These are phyloP conservation scores for Acrobeloides nanus DNA, from an alignment of 2,888 invertebrate genomes.

Conservation along the genomic window DNA sequence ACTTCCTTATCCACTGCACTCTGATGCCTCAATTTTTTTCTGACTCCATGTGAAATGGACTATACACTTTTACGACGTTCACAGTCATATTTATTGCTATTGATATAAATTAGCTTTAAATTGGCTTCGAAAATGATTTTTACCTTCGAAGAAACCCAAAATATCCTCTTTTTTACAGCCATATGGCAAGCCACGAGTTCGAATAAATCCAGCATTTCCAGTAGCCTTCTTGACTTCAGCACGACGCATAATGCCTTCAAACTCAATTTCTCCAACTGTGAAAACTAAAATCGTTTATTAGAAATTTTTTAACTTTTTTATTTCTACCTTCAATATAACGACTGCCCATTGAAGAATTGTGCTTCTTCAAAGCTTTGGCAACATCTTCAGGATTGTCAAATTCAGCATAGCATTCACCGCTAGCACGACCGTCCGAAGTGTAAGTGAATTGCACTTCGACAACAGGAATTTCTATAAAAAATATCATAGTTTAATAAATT, in stretches of 20 bases:
- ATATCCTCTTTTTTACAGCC: constrained; percentile 24
- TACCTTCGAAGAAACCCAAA: constrained; percentile 23
- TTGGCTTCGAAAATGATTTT: constrained; percentile 14
- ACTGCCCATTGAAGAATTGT: constrained; percentile 33
- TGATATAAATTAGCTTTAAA: too few species aligned
- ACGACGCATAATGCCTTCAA: constrained; percentile 15
- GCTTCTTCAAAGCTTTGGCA: constrained; percentile 25
- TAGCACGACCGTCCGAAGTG: constrained; percentile 32
- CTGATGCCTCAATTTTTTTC: too few species aligned
- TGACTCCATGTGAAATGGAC: too few species aligned
- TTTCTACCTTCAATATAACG: constrained; percentile 44
- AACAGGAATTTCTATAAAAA: constrained; percentile 11
- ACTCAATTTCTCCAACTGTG: constrained; percentile 19
- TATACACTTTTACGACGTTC: too few species aligned
- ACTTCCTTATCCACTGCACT: too few species aligned
- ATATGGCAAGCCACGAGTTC: constrained; percentile 24
- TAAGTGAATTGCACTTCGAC: constrained; percentile 18
- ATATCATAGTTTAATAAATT: not conserved
- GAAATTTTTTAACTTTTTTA: not conserved
- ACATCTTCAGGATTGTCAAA: constrained; percentile 26
- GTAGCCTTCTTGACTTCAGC: constrained; percentile 3
- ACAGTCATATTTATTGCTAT: too few species aligned
- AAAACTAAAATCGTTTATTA: constrained; percentile 14
- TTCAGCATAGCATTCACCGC: constrained; percentile 41
- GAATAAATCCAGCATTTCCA: constrained; percentile 3